Evolutionary conservation across 1,140 invertebrate genomes (phyloP), one percentile per base, ranked within the genome.

Genomic region (Rhagoletis pomonella): DNA sequence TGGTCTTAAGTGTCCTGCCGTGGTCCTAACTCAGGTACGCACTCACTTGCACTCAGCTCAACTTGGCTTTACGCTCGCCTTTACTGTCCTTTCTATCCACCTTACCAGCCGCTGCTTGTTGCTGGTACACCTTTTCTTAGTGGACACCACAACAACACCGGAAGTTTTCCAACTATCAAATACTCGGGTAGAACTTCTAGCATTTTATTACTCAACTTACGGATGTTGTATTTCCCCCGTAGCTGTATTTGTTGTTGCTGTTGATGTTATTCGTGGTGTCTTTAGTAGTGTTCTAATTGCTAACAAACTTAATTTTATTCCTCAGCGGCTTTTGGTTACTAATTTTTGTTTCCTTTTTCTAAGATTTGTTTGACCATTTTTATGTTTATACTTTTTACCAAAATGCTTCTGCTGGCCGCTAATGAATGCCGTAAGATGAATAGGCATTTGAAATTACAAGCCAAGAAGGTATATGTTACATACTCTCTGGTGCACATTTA

Each of bases 241-340:
- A 42, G 12, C 17, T 62, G 60, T 62, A 14, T 9, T 62, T 62
- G 60, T 62, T 62, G 60, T 62, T 62, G 0, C 44, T 44, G 39
- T 81, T 55, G 47, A 47, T 81, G 47, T 55, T 29, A 55, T 55
- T 81, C 1, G 17, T n/a, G 69, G 73, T 81, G 73, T 81, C 73
- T 81, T 81, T 81, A 55, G 73, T 81, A 44, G 73, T 81, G 47
- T 81, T 81, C 73, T 81, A 81, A 81, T 81, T 81, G 73, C 47
- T 81, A 81, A 81, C 73, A 81, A 81, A 81, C 73, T 81, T 81
- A 81, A 81, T 81, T 81, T 81, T 81, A 81, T 81, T 81, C 47
- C 47, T 55, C 47, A n/a, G 47, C 47, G 47, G 73, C 73, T 81
- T 81, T 29, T 81, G 73, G 73, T 81, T 81, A 17, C 47, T 58